Percentiles rank a stretch among this genome's conserved stretches.
These are phyloP conservation scores for Austrolebias charrua DNA, from an alignment of 2,797 vertebrate species.

Conservation along the genomic window DNA sequence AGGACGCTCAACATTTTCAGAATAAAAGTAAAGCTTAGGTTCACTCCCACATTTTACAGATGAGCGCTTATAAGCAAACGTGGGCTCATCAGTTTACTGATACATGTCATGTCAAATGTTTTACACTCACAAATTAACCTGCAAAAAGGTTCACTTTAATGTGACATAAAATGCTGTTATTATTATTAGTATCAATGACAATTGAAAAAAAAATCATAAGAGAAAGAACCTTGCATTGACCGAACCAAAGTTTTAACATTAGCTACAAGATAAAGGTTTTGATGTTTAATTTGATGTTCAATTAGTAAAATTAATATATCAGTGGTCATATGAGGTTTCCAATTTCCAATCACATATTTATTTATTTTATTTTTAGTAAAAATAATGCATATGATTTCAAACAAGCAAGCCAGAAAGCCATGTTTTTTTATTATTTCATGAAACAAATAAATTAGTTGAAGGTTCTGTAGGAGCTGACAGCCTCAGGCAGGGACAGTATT, in stretches of 20 bases:
- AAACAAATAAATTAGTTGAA: constrained; percentile 43
- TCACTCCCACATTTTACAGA: background rate
- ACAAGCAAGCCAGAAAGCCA: constrained; percentile 11
- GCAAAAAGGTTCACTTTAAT: background rate
- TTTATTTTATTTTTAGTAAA: background rate
- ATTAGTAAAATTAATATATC: background rate
- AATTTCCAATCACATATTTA: background rate
- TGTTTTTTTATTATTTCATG: constrained; percentile 59
- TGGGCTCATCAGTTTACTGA: too few species aligned
- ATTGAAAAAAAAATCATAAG: too few species aligned
- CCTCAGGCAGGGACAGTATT: constrained; percentile 15
- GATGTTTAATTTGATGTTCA: background rate
- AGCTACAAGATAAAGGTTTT: background rate
- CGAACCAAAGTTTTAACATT: background rate
- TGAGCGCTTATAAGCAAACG: background rate
- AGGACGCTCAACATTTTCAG: background rate
- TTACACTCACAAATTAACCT: background rate
- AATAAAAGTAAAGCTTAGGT: background rate
- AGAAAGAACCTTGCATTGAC: background rate
- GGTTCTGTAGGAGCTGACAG: constrained; percentile 17
- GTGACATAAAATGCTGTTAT: background rate
- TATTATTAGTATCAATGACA: too few species aligned
- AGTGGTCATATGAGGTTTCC: background rate
- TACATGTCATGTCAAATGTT: background rate
- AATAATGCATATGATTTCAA: constrained; percentile 2